Evolutionary conservation across 2,888 invertebrate genomes (phyloP).

Genomic region (Nebria salina): DNA sequence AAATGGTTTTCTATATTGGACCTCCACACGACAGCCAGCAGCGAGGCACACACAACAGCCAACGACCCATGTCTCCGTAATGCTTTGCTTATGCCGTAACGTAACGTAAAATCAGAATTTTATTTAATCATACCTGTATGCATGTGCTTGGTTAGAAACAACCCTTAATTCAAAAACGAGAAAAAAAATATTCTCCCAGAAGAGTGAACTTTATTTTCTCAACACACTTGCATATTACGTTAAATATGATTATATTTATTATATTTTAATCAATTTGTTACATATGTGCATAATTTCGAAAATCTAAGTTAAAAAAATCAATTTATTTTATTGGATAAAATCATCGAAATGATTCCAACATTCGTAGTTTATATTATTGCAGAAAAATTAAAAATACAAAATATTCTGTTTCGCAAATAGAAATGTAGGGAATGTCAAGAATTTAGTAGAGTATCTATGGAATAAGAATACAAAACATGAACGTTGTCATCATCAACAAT

Average conservation of each 20-base stretch:
- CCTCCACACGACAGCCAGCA: neutral
- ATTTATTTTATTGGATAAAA: too few relatives aligned
- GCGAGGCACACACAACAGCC: neutral
- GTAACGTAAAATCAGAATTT: neutral
- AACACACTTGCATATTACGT: too few relatives aligned
- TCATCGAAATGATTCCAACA: too few relatives aligned
- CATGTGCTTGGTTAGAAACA: neutral
- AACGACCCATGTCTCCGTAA: neutral
- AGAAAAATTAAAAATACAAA: too few relatives aligned
- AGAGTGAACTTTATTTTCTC: too few relatives aligned
- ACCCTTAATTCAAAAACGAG: neutral
- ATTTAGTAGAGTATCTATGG: neutral
- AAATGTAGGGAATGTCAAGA: neutral
- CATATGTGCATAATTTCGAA: too few relatives aligned
- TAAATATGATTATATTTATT: too few relatives aligned
- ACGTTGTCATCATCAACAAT: neutral
- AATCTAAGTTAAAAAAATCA: too few relatives aligned
- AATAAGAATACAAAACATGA: neutral
- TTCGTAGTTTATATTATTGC: too few relatives aligned
- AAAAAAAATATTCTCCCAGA: too few relatives aligned
- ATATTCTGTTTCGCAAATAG: neutral
- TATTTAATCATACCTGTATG: neutral
- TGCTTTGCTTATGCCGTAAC: neutral
- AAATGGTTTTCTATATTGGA: constrained; percentile 1
- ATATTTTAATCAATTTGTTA: too few relatives aligned